Percentiles rank a stretch among this genome's conserved stretches.
phyloP scores from a whole-genome alignment of 37 sponge, comb jelly and placozoan genomes.

The Diacarnus erythraeanus region DNA sequence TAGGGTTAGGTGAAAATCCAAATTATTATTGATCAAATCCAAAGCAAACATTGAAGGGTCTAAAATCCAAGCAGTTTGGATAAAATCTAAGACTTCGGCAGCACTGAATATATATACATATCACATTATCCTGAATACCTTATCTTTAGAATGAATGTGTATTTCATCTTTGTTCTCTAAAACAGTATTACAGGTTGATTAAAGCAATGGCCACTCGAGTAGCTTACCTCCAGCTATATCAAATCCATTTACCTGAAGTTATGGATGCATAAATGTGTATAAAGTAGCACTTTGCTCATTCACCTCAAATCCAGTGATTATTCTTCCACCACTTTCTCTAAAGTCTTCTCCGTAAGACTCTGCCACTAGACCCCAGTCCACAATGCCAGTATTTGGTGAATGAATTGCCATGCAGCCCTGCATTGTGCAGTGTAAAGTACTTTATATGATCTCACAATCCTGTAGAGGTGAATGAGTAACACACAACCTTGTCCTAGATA shows the following conservation, averaged over 20 bases:
- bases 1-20: no score
- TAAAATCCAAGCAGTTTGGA: no score
- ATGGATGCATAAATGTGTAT: background rate
- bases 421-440: background rate
- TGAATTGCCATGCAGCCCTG: slow-evolving; percentile 93
- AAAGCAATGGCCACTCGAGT: background rate
- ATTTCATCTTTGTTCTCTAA: background rate
- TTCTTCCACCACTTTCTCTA: slow-evolving; percentile 56
- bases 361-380: slow-evolving; percentile 82
- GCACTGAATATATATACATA: no score
- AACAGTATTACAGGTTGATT: no score
- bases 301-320: slow-evolving; percentile 76
- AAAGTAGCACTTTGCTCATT: background rate
- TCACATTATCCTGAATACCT: no score
- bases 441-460: background rate
- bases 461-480: no score
- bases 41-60: no score
- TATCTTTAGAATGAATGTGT: background rate
- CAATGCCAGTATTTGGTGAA: slow-evolving; percentile 95
- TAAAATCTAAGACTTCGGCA: no score
- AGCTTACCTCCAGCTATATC: background rate
- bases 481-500: no score
- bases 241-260: slow-evolving; percentile 1
- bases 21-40: no score
- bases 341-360: slow-evolving; percentile 78